These are phyloP conservation scores for Oryzias dopingdopingensis DNA, from an alignment of 2,797 vertebrate genomes.

Conservation along the genomic window DNA sequence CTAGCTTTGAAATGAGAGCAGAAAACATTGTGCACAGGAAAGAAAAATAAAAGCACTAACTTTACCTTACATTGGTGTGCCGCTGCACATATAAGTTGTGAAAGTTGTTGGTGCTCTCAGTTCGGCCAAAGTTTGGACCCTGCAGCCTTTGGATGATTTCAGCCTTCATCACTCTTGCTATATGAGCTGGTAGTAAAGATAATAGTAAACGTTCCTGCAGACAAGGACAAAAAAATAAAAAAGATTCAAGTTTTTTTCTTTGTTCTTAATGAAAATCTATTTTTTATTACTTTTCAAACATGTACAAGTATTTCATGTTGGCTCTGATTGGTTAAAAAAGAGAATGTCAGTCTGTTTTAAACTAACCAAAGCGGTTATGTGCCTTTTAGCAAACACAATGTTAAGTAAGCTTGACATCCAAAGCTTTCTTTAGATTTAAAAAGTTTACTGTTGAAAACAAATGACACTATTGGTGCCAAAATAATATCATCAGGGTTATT, in stretches of 20 bases:
- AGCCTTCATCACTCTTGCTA: constrained; percentile 96
- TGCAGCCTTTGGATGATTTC: constrained; percentile 97
- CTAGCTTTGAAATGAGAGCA: constrained; percentile 15
- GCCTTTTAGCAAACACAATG: too few species aligned
- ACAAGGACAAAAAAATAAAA: constrained; percentile 1
- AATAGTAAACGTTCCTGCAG: constrained; percentile 91
- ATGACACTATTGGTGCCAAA: too few species aligned
- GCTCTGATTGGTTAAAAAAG: neutral
- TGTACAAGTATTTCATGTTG: neutral
- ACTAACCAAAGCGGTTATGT: neutral
- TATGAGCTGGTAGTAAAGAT: constrained; percentile 92
- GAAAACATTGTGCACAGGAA: constrained; percentile 25
- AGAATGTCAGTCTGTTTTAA: neutral
- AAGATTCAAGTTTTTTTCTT: too few species aligned
- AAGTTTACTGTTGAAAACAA: too few species aligned
- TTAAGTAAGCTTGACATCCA: too few species aligned
- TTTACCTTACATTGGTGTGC: constrained; percentile 96
- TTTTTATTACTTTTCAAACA: neutral
- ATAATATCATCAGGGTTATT: neutral
- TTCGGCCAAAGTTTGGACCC: constrained; percentile 91
- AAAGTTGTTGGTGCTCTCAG: constrained; percentile 97
- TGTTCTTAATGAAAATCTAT: neutral
- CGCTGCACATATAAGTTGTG: constrained; percentile 97
- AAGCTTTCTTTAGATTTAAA: too few species aligned
- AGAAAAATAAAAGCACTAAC: neutral